These are phyloP conservation scores for Glaucopsyche alexis DNA, from an alignment of 2,888 invertebrate species.

Conservation along the genomic window DNA sequence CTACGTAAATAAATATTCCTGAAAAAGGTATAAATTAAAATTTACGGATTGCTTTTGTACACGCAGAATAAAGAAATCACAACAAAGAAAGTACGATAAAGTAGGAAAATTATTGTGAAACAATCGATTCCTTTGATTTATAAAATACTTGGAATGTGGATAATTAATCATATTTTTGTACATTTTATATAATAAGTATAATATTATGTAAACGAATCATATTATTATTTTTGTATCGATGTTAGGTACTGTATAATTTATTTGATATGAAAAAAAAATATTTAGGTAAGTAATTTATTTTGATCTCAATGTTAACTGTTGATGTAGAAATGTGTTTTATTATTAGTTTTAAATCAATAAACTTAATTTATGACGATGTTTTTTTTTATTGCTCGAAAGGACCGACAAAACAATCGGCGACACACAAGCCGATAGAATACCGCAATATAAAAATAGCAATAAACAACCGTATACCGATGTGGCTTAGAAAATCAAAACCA, in stretches of 20 bases:
- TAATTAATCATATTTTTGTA: constrained; percentile 34
- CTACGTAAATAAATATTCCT: background rate
- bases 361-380: background rate
- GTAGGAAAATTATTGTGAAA: background rate
- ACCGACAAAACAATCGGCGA: too few species aligned
- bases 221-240: constrained; percentile 29
- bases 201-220: background rate
- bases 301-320: background rate
- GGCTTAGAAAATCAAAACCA: background rate
- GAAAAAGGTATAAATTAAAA: background rate
- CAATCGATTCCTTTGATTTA: background rate
- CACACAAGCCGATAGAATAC: too few species aligned
- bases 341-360: constrained; percentile 12
- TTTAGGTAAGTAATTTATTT: background rate
- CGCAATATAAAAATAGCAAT: too few species aligned
- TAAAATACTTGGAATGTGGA: background rate
- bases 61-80: background rate
- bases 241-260: constrained; percentile 8
- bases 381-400: background rate
- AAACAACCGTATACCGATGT: too few species aligned
- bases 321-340: constrained; percentile 11
- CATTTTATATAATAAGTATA: constrained; percentile 33
- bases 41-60: background rate
- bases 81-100: background rate
- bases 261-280: background rate